These are phyloP conservation scores for Cervus canadensis DNA, from an alignment of 2,113 vertebrate species.

Conservation along the genomic window DNA sequence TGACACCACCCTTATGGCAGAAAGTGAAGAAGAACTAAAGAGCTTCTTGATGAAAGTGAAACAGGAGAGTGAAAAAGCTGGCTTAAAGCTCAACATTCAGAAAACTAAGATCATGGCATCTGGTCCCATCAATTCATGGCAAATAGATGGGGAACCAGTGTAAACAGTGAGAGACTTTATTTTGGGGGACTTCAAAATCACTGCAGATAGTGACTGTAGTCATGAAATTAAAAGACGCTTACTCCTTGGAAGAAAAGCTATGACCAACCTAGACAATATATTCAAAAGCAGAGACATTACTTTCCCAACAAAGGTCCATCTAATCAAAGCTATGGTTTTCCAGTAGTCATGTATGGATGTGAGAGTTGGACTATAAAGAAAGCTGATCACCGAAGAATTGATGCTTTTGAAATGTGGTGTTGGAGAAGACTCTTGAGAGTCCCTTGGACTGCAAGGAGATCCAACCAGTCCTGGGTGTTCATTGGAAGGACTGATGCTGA, in stretches of 20 bases:
- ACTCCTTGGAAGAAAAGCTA: neutral
- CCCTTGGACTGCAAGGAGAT: neutral
- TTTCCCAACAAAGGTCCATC: neutral
- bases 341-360: neutral
- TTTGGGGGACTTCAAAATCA: neutral
- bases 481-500: neutral
- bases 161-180: neutral
- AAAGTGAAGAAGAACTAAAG: neutral
- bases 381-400: accelerated
- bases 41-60: neutral
- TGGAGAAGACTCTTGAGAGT: neutral
- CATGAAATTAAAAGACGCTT: neutral
- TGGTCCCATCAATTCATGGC: neutral
- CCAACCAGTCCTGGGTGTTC: neutral
- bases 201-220: neutral
- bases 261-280: neutral
- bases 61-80: neutral
- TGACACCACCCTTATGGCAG: neutral
- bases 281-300: neutral
- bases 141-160: neutral
- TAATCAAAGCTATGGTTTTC: neutral
- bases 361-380: neutral
- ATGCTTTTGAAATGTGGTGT: neutral
- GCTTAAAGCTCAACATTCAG: neutral
- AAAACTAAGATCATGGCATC: neutral